A percentile compares a stretch with the other conserved stretches of the same genome.
Conservation (phyloP, 64 coral and sea anemone species). For the Stichodactyla mertensii region DNA sequence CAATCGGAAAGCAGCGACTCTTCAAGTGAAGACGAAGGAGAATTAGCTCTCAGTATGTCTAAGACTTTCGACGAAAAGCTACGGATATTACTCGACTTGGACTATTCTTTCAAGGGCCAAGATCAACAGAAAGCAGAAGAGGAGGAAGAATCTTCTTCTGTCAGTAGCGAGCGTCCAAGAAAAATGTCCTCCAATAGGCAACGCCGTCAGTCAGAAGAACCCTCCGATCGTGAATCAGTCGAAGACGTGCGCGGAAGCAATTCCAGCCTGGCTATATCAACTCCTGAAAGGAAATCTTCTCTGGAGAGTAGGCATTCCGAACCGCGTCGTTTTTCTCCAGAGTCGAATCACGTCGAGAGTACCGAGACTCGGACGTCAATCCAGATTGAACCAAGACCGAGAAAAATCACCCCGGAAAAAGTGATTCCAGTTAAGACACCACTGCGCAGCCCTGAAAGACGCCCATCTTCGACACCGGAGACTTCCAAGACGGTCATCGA, state of each 20-base stretch:
- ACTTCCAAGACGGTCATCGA: conserved; percentile 7
- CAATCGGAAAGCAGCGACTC: conserved; percentile 80
- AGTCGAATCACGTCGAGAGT: neutral
- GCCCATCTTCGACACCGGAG: conserved; percentile 7
- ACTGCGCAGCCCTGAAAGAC: neutral
- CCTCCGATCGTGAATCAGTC: conserved; percentile 1
- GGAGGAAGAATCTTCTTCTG: conserved; percentile 13
- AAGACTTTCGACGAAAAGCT: conserved; percentile 97
- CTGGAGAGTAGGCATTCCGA: neutral
- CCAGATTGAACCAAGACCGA: conserved; percentile 4
- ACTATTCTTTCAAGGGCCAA: conserved; percentile 26
- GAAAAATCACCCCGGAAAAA: neutral
- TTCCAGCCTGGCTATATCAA: neutral
- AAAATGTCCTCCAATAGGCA: conserved; percentile 15
- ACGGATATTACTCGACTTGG: conserved; percentile 60
- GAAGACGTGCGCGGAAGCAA: conserved; percentile 9
- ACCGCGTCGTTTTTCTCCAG: neutral
- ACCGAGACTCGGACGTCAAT: conserved; percentile 3
- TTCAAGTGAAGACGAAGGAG: conserved; percentile 66
- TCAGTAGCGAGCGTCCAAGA: conserved; percentile 15
- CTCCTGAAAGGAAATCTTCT: conserved; percentile 9
- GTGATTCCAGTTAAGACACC: neutral
- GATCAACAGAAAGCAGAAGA: conserved; percentile 17
- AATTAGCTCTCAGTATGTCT: conserved; percentile 72
- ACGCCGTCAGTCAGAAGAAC: conserved; percentile 30